Percentiles rank a stretch among this genome's conserved stretches.
These are phyloP conservation scores for Lacerta agilis DNA, from an alignment of 2,797 vertebrate genomes.

Conservation along the genomic window DNA sequence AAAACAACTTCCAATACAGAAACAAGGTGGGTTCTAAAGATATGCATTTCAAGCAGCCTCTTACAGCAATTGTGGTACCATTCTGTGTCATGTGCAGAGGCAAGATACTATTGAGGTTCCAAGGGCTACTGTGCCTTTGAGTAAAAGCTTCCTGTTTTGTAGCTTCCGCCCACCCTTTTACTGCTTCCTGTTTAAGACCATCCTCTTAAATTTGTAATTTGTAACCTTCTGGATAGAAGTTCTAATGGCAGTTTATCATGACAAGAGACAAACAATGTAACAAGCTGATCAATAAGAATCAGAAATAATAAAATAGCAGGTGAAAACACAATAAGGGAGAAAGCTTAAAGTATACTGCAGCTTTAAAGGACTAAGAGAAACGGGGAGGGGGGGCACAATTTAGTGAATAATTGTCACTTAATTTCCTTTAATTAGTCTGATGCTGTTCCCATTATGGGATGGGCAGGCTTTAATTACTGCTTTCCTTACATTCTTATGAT, in stretches of 20 bases:
- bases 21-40: too few species aligned
- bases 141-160: not conserved
- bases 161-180: not conserved
- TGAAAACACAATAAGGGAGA: not conserved
- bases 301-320: not conserved
- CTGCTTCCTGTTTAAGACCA: not conserved
- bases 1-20: too few species aligned
- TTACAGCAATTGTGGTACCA: too few species aligned
- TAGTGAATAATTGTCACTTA: not conserved
- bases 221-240: too few species aligned
- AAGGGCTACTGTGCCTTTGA: too few species aligned
- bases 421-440: not conserved
- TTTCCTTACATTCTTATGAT: not conserved
- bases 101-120: not conserved
- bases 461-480: not conserved
- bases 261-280: not conserved
- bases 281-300: not conserved
- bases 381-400: not conserved
- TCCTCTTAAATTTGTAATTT: not conserved
- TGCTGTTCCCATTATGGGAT: not conserved
- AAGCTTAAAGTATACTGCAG: not conserved
- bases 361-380: not conserved
- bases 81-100: not conserved
- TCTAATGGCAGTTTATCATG: too few species aligned
- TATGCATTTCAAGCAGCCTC: too few species aligned